A percentile compares a stretch with the other conserved stretches of the same genome.
phyloP scores from a whole-genome alignment of 2,797 vertebrate genomes.

The Acrossocheilus fasciatus region DNA sequence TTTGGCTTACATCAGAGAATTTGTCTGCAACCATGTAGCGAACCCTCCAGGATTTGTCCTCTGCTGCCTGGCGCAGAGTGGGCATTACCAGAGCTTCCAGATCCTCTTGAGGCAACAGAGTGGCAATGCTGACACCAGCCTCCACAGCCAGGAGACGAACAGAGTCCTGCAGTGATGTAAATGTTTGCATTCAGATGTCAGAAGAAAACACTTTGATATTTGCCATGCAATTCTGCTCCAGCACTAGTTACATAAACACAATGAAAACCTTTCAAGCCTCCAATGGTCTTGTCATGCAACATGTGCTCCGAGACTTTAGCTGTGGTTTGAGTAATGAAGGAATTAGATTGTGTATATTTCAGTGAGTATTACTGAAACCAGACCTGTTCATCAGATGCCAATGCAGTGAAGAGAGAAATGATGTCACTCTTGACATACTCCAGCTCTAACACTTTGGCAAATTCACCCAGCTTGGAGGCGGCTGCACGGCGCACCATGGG shows the following conservation, averaged over 20 bases:
- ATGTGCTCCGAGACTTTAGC: background rate
- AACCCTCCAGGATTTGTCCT: constrained; percentile 90
- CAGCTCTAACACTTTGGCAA: constrained; percentile 87
- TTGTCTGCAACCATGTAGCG: constrained; percentile 91
- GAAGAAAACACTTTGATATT: background rate
- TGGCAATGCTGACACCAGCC: constrained; percentile 91
- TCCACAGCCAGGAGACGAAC: constrained; percentile 91
- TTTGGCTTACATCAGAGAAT: constrained; percentile 82
- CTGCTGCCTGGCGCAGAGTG: constrained; percentile 85
- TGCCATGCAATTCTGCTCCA: background rate
- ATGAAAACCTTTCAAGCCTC: constrained; percentile 1
- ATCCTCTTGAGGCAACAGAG: constrained; percentile 87
- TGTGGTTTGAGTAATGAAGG: constrained; percentile 1
- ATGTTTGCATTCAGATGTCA: constrained; percentile 13
- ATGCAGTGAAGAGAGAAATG: constrained; percentile 86
- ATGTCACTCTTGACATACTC: constrained; percentile 89
- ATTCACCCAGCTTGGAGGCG: constrained; percentile 87
- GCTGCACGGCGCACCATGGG: constrained; percentile 89
- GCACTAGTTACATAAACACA: constrained; percentile 14
- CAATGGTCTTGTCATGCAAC: background rate
- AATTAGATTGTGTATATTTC: constrained; percentile 7
- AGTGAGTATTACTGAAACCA: constrained; percentile 20
- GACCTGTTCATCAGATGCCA: constrained; percentile 90
- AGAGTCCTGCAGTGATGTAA: constrained; percentile 78
- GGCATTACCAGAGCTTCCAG: constrained; percentile 90